These are phyloP conservation scores for Centropristis striata DNA, from an alignment of 2,113 vertebrate genomes.

Conservation along the genomic window DNA sequence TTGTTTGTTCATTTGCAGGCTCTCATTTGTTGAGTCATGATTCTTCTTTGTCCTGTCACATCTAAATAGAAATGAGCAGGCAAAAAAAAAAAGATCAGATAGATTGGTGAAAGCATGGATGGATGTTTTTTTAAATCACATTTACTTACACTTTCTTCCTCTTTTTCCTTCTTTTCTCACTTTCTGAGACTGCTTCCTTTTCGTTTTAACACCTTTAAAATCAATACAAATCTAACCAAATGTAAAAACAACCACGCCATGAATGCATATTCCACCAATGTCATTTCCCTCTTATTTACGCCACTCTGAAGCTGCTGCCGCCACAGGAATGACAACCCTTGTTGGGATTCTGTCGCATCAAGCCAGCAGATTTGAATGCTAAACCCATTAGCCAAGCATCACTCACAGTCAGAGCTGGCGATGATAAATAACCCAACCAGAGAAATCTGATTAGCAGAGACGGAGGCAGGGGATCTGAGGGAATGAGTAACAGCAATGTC, in stretches of 20 bases:
- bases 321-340: conserved; percentile 80
- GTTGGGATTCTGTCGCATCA: conserved; percentile 83
- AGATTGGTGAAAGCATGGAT: not conserved
- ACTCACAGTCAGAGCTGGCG: conserved; percentile 83
- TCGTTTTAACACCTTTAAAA: conserved; percentile 69
- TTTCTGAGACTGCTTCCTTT: conserved; percentile 14
- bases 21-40: conserved; percentile 44
- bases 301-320: conserved; percentile 61
- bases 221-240: conserved; percentile 75
- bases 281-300: conserved; percentile 74
- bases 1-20: conserved; percentile 33
- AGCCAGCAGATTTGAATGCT: conserved; percentile 84
- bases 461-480: conserved; percentile 80
- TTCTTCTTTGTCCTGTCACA: conserved; percentile 7
- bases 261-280: conserved; percentile 76
- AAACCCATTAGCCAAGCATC: conserved; percentile 85
- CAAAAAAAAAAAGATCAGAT: not conserved
- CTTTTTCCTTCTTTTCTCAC: not conserved
- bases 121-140: conserved; percentile 11
- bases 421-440: conserved; percentile 84
- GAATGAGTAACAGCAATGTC: conserved; percentile 80
- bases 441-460: conserved; percentile 84
- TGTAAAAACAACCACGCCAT: conserved; percentile 56
- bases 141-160: not conserved
- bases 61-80: conserved; percentile 21